phyloP scores from a whole-genome alignment of 2,797 vertebrate genomes.

The Etheostoma nigrum region DNA sequence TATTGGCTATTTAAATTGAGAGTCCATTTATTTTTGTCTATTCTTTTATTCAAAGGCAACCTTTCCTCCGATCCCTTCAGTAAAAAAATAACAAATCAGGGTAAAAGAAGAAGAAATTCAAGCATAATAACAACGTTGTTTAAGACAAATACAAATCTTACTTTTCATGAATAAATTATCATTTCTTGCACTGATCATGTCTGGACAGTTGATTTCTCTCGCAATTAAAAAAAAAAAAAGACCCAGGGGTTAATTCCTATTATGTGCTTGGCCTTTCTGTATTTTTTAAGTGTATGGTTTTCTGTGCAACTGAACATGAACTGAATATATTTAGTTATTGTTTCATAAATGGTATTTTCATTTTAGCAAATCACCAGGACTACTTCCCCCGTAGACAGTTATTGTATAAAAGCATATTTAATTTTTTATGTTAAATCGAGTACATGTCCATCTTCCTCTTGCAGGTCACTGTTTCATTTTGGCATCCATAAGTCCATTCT shows the following conservation, averaged over 20 bases:
- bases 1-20: not conserved
- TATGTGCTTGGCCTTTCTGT: not conserved
- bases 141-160: not conserved
- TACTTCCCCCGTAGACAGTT: slow-evolving; percentile 10
- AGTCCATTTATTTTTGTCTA: not conserved
- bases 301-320: not conserved
- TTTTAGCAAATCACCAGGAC: slow-evolving; percentile 17
- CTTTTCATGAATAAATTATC: not conserved
- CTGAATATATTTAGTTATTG: not conserved
- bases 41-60: not conserved
- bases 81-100: not conserved
- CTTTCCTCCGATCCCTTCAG: not conserved
- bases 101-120: not conserved
- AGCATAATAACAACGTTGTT: not conserved
- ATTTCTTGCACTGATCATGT: not conserved
- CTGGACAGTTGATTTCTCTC: not conserved
- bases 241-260: too few species aligned
- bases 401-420: slow-evolving; percentile 33
- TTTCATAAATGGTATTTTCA: not conserved
- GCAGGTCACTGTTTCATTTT: slow-evolving; percentile 61
- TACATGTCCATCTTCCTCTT: slow-evolving; percentile 39
- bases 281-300: not conserved
- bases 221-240: not conserved
- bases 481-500: slow-evolving; percentile 64
- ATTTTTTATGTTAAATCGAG: slow-evolving; percentile 32